phyloP scores from a whole-genome alignment of 1,140 invertebrate genomes.

The Adelges cooleyi region DNA sequence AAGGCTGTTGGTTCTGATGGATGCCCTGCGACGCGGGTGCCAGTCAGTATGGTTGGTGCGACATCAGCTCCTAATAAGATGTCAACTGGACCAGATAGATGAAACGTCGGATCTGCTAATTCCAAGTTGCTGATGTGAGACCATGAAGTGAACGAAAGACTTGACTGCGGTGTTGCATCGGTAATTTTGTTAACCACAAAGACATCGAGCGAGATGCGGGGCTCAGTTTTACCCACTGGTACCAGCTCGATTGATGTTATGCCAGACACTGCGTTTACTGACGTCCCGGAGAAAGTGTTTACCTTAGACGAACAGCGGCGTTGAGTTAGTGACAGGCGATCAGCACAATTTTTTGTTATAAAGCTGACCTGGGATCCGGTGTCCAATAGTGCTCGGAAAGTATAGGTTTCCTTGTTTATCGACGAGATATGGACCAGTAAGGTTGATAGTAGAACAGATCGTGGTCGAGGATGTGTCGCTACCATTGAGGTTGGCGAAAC shows the following conservation, averaged over 20 bases:
- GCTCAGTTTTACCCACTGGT: neutral
- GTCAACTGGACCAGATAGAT: conserved; percentile 10
- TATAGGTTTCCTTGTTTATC: neutral
- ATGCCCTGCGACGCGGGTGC: neutral
- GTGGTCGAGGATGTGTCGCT: neutral
- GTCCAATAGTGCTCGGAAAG: neutral
- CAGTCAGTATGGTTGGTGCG: conserved; percentile 1
- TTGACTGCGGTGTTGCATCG: neutral
- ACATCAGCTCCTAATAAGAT: conserved; percentile 28
- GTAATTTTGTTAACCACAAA: neutral
- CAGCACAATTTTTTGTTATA: neutral
- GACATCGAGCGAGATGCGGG: neutral
- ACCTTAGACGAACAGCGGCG: neutral
- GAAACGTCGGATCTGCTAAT: conserved; percentile 21
- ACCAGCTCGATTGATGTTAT: neutral
- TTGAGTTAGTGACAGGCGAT: neutral
- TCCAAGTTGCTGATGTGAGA: neutral
- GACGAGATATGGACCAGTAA: neutral
- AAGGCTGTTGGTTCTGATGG: conserved; percentile 1
- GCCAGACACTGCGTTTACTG: neutral
- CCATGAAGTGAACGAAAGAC: neutral
- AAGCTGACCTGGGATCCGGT: neutral
- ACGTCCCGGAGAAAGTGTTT: neutral
- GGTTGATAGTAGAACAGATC: neutral
- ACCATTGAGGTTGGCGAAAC: neutral